phyloP scores from a whole-genome alignment of 2,888 invertebrate genomes.

The Acutogordius australiensis region DNA sequence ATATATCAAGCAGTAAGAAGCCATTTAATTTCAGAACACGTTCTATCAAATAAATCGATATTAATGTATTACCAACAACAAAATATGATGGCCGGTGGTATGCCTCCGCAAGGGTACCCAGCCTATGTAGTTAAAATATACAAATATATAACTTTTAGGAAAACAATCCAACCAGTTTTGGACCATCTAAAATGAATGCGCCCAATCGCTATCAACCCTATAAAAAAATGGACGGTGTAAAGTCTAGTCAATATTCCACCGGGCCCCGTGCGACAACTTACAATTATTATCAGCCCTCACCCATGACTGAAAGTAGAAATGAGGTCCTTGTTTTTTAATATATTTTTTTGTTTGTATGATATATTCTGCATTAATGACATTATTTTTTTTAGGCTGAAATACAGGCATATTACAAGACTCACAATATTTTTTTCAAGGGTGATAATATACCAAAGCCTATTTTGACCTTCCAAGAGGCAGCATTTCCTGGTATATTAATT shows the following conservation, averaged over 20 bases:
- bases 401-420: not conserved
- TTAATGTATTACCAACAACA: too few relatives aligned
- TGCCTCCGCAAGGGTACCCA: too few relatives aligned
- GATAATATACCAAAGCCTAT: constrained; percentile 52
- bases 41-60: too few relatives aligned
- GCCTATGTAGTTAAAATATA: too few relatives aligned
- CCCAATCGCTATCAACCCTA: constrained; percentile 7
- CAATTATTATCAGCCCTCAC: not conserved
- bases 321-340: not conserved
- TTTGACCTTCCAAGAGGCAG: constrained; percentile 57
- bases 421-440: constrained; percentile 36
- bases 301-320: not conserved
- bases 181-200: not conserved
- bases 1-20: too few relatives aligned
- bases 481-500: constrained; percentile 43
- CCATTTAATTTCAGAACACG: too few relatives aligned
- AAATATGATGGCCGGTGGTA: too few relatives aligned
- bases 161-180: not conserved
- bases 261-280: not conserved
- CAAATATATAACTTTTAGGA: not conserved
- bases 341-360: not conserved
- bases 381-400: not conserved
- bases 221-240: not conserved
- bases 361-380: not conserved
- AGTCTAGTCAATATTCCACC: not conserved